Conservation (phyloP, 1,140 invertebrate genomes). For the Thaumatotibia leucotreta region DNA sequence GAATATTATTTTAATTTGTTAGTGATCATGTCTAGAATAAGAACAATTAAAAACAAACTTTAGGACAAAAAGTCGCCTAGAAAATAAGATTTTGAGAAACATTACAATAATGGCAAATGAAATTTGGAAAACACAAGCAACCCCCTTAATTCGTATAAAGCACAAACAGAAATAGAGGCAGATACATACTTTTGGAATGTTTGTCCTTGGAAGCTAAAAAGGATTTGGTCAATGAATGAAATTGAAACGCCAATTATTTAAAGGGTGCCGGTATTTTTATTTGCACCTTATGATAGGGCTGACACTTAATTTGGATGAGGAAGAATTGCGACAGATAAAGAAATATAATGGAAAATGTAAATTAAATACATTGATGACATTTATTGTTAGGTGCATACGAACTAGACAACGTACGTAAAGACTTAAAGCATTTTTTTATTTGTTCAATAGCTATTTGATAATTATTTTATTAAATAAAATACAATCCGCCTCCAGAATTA, state of each 20-base stretch:
- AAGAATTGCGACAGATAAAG: slow-evolving; percentile 6
- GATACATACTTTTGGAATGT: slow-evolving; percentile 30
- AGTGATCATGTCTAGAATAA: no score
- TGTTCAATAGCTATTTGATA: no score
- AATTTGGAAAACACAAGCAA: neutral
- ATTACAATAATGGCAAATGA: neutral
- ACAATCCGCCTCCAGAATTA: no score
- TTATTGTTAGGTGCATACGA: neutral
- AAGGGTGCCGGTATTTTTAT: slow-evolving; percentile 9
- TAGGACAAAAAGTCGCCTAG: neutral
- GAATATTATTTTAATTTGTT: no score
- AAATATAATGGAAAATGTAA: neutral
- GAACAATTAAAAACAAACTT: neutral
- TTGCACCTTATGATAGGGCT: neutral
- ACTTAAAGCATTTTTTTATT: no score
- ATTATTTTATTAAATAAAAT: no score
- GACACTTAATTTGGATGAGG: neutral
- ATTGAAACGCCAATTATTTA: neutral
- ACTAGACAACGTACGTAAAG: no score
- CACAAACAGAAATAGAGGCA: slow-evolving; percentile 19
- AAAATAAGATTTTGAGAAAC: neutral
- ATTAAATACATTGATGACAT: slow-evolving; percentile 4
- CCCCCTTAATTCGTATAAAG: neutral
- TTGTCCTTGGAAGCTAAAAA: slow-evolving; percentile 34
- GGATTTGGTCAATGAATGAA: slow-evolving; percentile 2